Conservation (phyloP, 2,888 invertebrate genomes). For the Lycia hirtaria region DNA sequence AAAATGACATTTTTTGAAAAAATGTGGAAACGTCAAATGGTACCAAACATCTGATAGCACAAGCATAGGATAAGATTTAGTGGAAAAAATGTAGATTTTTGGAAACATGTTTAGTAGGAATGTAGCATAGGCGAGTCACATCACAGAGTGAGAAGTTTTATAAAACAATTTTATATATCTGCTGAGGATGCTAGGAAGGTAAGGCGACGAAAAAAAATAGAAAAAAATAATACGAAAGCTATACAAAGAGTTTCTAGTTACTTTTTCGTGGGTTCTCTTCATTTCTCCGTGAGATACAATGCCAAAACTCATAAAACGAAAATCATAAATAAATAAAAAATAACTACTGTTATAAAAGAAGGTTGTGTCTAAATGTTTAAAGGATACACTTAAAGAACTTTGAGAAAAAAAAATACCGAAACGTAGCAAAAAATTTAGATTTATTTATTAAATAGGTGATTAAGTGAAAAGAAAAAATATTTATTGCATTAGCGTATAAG, state of each 20-base stretch:
- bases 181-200: constrained; percentile 46
- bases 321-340: constrained; percentile 57
- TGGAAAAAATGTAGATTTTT: constrained; percentile 80
- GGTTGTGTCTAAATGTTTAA: constrained; percentile 82
- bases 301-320: constrained; percentile 73
- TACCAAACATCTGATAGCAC: constrained; percentile 73
- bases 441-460: constrained; percentile 73
- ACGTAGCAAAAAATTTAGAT: constrained; percentile 73
- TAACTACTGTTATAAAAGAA: constrained; percentile 78
- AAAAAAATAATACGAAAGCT: constrained; percentile 37
- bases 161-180: constrained; percentile 70
- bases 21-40: constrained; percentile 43
- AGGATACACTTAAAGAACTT: constrained; percentile 67
- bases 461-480: constrained; percentile 83
- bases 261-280: constrained; percentile 52
- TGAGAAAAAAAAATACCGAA: constrained; percentile 55
- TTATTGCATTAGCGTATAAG: constrained; percentile 79
- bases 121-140: constrained; percentile 60
- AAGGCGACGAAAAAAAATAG: constrained; percentile 53
- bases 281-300: constrained; percentile 62
- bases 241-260: constrained; percentile 48
- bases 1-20: constrained; percentile 45
- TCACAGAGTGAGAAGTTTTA: constrained; percentile 72
- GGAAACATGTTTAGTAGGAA: constrained; percentile 82
- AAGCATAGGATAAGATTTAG: constrained; percentile 71